phyloP scores from a whole-genome alignment of 2,888 invertebrate species.

The Leptothorax acervorum region DNA sequence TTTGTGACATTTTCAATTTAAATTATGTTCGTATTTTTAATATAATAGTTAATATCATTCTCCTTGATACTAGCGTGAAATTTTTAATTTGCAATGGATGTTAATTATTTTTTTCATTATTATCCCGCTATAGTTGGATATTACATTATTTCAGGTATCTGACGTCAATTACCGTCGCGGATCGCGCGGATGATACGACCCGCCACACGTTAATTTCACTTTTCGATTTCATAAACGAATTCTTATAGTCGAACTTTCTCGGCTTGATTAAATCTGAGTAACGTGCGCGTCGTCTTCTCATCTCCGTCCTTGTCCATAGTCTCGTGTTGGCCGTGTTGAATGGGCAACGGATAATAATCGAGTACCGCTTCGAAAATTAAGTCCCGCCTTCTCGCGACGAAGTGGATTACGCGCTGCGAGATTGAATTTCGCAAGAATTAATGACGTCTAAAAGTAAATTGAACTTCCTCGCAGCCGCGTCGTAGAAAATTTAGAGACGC shows the following conservation, averaged over 20 bases:
- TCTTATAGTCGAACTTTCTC: conserved; percentile 29
- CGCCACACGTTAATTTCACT: not conserved
- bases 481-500: conserved; percentile 27
- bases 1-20: not conserved
- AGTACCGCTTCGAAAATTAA: conserved; percentile 48
- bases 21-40: not conserved
- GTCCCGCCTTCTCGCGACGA: conserved; percentile 50
- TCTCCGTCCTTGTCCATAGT: conserved; percentile 37
- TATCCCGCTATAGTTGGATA: not conserved
- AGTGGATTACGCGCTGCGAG: conserved; percentile 42
- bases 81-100: not conserved
- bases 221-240: conserved; percentile 31
- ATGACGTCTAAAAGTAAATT: conserved; percentile 50
- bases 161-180: conserved; percentile 4
- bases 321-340: conserved; percentile 34
- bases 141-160: not conserved
- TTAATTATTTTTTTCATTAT: not conserved
- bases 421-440: conserved; percentile 55
- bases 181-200: not conserved
- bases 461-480: conserved; percentile 14
- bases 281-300: conserved; percentile 17
- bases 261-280: conserved; percentile 29
- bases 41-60: not conserved
- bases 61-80: not conserved
- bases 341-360: conserved; percentile 53